Evolutionary conservation across 2,113 vertebrate species (phyloP).

Genomic region (Eptesicus fuscus): DNA sequence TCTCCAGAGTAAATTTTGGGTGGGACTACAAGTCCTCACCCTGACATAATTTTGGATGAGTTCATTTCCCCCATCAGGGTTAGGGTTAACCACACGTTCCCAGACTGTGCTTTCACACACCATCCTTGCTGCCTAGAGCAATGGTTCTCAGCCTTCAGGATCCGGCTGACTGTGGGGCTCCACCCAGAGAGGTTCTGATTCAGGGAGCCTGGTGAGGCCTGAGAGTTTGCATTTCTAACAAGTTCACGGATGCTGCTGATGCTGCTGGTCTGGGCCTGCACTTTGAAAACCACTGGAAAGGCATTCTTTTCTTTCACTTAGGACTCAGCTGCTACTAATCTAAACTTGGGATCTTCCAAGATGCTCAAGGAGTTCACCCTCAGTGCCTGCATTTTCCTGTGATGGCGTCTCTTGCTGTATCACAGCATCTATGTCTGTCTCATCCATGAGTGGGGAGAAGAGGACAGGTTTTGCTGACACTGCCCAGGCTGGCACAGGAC

Average conservation of each 20-base stretch:
- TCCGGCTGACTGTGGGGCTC: too few species aligned
- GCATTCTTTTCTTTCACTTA: not conserved
- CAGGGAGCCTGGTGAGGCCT: not conserved
- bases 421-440: not conserved
- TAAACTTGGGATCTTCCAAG: not conserved
- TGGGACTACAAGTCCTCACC: not conserved
- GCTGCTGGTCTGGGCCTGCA: not conserved
- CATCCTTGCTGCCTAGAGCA: not conserved
- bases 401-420: too few species aligned
- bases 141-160: not conserved
- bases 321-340: not conserved
- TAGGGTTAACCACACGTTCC: not conserved
- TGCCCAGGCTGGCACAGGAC: not conserved
- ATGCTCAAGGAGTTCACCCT: not conserved
- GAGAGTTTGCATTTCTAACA: not conserved
- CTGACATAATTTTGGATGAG: not conserved
- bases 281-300: not conserved
- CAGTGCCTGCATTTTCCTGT: not conserved
- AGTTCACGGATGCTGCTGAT: not conserved
- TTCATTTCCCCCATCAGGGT: not conserved
- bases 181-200: not conserved
- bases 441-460: not conserved
- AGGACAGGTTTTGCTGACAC: not conserved
- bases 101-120: accelerated
- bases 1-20: not conserved